phyloP scores from a whole-genome alignment of 2,113 vertebrate genomes.

The Acanthochromis polyacanthus region DNA sequence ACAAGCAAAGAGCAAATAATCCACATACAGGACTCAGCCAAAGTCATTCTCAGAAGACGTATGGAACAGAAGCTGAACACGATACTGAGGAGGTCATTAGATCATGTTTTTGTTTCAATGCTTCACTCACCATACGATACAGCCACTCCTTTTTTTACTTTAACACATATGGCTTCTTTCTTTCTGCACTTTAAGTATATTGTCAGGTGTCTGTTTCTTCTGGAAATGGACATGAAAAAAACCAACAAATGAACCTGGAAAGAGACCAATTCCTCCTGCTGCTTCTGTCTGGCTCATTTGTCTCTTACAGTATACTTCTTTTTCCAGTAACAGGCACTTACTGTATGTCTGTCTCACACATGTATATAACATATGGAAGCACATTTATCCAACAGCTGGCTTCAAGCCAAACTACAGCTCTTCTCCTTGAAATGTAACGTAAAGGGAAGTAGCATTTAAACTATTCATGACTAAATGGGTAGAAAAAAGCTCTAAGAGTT shows the following conservation, averaged over 20 bases:
- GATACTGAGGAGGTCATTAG: not conserved
- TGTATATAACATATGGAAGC: not conserved
- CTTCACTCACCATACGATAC: not conserved
- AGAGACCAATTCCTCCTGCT: not conserved
- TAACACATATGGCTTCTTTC: not conserved
- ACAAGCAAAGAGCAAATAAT: not conserved
- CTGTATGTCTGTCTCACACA: not conserved
- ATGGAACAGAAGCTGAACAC: not conserved
- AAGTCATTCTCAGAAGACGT: not conserved
- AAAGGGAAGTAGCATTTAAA: too few species aligned
- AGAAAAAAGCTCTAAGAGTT: too few species aligned
- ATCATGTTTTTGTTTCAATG: not conserved
- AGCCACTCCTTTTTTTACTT: not conserved
- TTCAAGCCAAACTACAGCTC: not conserved
- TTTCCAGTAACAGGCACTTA: not conserved
- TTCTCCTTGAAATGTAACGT: not conserved
- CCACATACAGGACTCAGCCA: too few species aligned
- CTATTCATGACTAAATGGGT: too few species aligned
- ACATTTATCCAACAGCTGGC: not conserved
- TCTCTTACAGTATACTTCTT: not conserved
- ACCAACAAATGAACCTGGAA: not conserved
- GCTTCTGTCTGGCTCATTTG: not conserved
- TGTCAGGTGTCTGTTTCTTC: too few species aligned
- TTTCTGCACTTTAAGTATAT: too few species aligned
- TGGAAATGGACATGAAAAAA: not conserved